Evolutionary conservation across 2,113 vertebrate species (phyloP).

Genomic region (Geothlypis trichas): DNA sequence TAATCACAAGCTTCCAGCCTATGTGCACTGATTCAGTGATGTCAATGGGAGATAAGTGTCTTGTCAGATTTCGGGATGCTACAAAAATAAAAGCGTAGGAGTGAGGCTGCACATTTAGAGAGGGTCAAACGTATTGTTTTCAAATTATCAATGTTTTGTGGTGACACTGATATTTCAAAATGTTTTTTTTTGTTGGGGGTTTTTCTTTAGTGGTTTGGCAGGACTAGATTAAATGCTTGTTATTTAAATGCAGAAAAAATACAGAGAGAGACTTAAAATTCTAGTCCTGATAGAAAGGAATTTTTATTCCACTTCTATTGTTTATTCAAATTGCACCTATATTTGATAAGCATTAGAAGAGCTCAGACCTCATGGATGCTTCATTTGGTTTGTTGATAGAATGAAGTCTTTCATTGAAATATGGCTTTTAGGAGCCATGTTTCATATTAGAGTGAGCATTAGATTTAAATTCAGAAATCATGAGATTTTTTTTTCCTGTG

Average conservation of each 20-base stretch:
- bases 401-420: not conserved
- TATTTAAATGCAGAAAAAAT: not conserved
- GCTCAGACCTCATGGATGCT: not conserved
- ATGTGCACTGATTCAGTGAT: conserved; percentile 5
- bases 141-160: conserved; percentile 7
- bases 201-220: not conserved
- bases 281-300: not conserved
- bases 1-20: not conserved
- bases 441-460: not conserved
- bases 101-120: conserved; percentile 1
- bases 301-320: not conserved
- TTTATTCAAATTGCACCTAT: not conserved
- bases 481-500: not conserved
- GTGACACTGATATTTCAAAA: not conserved
- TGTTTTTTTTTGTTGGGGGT: not conserved
- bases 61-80: conserved; percentile 20
- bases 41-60: not conserved
- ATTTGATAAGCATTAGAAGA: not conserved
- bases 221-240: not conserved
- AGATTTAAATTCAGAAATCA: not conserved
- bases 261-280: not conserved
- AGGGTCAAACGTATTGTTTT: conserved; percentile 28
- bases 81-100: conserved; percentile 38
- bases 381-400: not conserved
- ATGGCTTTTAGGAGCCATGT: not conserved